Conservation (phyloP, 2,113 vertebrate genomes). For the Heterocephalus glaber region DNA sequence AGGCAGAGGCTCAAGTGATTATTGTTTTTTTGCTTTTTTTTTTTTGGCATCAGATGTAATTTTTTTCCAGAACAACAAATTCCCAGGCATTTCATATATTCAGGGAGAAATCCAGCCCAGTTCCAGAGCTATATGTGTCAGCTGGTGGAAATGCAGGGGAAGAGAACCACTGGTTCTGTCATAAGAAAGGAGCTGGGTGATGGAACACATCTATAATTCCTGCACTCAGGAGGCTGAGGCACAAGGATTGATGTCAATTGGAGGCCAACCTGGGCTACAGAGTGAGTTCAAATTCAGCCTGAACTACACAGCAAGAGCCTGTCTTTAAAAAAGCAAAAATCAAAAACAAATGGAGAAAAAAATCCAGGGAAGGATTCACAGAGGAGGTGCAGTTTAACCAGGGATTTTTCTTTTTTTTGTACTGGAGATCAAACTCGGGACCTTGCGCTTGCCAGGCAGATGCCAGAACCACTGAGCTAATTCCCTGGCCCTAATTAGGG, state of each 20-base stretch:
- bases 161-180: not conserved
- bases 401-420: no score
- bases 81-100: not conserved
- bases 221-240: not conserved
- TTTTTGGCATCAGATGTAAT: not conserved
- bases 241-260: not conserved
- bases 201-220: not conserved
- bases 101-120: not conserved
- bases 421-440: no score
- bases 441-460: no score
- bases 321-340: no score
- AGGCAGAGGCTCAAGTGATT: no score
- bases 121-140: not conserved
- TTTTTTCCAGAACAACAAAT: not conserved
- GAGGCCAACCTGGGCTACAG: not conserved
- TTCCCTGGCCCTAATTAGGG: no score
- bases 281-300: not conserved
- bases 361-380: not conserved
- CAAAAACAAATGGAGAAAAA: no score
- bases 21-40: no score
- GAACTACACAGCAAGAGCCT: not conserved
- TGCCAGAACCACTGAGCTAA: no score
- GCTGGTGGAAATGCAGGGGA: not conserved
- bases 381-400: not conserved
- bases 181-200: not conserved